Conservation (phyloP, 2,797 vertebrate species). For the Eulemur coronatus region DNA sequence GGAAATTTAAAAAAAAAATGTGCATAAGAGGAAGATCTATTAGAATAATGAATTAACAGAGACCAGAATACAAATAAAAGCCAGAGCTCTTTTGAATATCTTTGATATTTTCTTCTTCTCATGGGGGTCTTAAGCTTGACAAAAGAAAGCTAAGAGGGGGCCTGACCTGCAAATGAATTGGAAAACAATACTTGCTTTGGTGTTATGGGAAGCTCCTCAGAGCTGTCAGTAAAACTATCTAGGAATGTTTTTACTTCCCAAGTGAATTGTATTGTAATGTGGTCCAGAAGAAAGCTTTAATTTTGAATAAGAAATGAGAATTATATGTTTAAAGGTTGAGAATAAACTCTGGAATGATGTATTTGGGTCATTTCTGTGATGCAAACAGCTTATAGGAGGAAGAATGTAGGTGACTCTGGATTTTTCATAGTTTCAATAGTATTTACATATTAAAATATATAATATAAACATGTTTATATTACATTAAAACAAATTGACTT, state of each 20-base stretch:
- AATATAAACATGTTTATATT: not conserved
- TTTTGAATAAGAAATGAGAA: not conserved
- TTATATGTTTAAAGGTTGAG: not conserved
- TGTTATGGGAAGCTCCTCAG: not conserved
- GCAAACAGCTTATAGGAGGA: not conserved
- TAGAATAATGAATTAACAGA: not conserved
- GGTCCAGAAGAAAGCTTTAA: not conserved
- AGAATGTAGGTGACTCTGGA: not conserved
- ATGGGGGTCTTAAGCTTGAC: not conserved
- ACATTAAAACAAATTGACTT: not conserved
- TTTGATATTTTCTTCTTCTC: not conserved
- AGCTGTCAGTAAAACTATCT: not conserved
- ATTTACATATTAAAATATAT: not conserved
- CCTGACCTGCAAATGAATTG: not conserved
- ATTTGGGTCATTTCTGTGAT: not conserved
- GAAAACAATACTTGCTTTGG: not conserved
- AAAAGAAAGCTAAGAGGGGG: not conserved
- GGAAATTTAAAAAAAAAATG: not conserved
- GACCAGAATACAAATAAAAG: not conserved
- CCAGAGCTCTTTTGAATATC: not conserved
- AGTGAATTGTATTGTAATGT: not conserved
- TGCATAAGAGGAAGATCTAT: not conserved
- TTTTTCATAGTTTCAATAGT: not conserved
- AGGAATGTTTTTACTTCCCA: not conserved
- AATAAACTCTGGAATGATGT: not conserved